phyloP scores from a whole-genome alignment of 1,140 invertebrate genomes.

The Ridgeia piscesae region DNA sequence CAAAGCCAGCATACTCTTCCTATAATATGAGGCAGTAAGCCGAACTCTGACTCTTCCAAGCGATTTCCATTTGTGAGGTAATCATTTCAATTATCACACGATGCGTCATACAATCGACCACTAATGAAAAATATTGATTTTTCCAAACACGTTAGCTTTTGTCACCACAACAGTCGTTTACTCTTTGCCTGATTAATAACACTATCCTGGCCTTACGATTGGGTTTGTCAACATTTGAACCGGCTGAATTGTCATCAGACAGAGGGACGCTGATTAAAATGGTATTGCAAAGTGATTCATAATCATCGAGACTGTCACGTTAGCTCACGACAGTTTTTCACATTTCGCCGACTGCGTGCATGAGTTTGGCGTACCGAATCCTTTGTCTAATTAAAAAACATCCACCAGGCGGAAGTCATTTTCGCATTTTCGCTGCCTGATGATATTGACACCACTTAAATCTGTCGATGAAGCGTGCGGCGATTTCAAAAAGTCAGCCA shows the following conservation, averaged over 20 bases:
- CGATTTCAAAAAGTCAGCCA: neutral
- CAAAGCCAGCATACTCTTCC: neutral
- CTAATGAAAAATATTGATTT: constrained; percentile 2
- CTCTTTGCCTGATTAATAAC: neutral
- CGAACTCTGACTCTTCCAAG: neutral
- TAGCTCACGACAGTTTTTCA: neutral
- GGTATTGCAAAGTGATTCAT: neutral
- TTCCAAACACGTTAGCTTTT: neutral
- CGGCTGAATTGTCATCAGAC: neutral
- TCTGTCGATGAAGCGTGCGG: neutral
- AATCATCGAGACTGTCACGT: neutral
- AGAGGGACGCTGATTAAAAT: neutral
- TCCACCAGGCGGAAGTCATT: neutral
- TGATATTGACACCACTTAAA: neutral
- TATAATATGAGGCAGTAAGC: neutral
- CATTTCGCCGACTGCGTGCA: neutral
- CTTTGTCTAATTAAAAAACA: neutral
- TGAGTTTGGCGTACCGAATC: neutral
- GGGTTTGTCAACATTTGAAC: neutral
- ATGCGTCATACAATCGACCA: neutral
- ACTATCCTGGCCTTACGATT: neutral
- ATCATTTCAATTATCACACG: neutral
- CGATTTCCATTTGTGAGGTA: neutral
- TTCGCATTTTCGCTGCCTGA: neutral
- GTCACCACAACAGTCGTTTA: neutral